These are phyloP conservation scores for Alligator mississippiensis DNA, from an alignment of 2,113 vertebrate species.

Conservation along the genomic window DNA sequence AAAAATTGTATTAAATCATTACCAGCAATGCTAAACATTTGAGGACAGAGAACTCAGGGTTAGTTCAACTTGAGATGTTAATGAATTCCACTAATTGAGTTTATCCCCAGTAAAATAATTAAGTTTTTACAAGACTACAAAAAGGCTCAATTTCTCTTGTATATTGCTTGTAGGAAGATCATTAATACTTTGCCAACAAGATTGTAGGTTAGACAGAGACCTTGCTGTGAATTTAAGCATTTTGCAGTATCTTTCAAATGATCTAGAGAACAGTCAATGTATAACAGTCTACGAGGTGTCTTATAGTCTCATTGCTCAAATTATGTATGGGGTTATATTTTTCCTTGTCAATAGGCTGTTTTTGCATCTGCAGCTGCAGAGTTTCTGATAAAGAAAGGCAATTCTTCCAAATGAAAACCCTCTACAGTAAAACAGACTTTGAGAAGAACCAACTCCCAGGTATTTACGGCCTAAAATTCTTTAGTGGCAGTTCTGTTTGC, in stretches of 20 bases:
- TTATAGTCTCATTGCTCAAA: background rate
- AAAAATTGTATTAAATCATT: background rate
- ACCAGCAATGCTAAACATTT: background rate
- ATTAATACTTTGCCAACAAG: background rate
- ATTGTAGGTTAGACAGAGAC: background rate
- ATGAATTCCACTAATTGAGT: background rate
- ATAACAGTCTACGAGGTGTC: background rate
- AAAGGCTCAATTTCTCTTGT: background rate
- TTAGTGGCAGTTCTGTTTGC: background rate
- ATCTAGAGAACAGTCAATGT: background rate
- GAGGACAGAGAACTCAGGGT: background rate
- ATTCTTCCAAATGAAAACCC: background rate
- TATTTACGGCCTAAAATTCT: background rate
- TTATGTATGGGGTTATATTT: background rate
- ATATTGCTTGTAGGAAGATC: background rate
- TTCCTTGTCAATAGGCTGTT: background rate
- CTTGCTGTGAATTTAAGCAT: background rate
- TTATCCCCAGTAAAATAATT: constrained; percentile 27
- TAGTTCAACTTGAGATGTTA: background rate
- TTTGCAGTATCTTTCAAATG: background rate
- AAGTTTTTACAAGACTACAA: background rate
- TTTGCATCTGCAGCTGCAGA: background rate
- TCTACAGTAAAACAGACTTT: background rate
- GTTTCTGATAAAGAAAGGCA: background rate
- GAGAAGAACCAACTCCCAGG: background rate